Evolutionary conservation across 2,888 invertebrate species (phyloP), one percentile per base, ranked within the genome.

Genomic region (Caenorhabditis angaria): DNA sequence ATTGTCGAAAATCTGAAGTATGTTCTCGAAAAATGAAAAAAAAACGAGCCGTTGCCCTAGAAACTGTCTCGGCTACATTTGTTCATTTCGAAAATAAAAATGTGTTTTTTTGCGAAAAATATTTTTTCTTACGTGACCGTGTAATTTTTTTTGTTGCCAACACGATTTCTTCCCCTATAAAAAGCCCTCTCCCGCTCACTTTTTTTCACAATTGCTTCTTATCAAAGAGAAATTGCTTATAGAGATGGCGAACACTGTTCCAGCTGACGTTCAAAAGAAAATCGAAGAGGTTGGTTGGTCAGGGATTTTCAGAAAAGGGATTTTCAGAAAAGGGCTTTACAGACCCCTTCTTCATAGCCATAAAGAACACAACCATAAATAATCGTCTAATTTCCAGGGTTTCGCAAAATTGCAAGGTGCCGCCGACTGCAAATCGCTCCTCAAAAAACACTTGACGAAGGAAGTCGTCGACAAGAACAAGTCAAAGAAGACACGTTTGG

Each of bases 381-480:
- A 2, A 14, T n/a, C n/a, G n/a, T n/a, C n/a, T n/a, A n/a, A n/a
- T n/a, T 41, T 41, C 10, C 41, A 41, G 41, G 77, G 74, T 24
- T 79, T 29, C 69, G 64, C 70, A 12, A 81, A 67, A 35, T 76
- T 80, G n/a, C 71, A 77, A 61, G 75, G 48, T 55, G 61, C 77
- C 53, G 64, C 69, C 14, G 93, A 94, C 90, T 95, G 94, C 89
- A 94, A 95, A 90, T 95, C 95, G 76, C 91, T 97, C 90, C 91
- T 97, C 91, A 96, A 95, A 91, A 95, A 96, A 90, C 93, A 93
- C 91, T 92, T 96, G 87, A 93, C 94, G 88, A 92, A 92, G 90
- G 94, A 94, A 88, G 90, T 76, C 18, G 66, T 77, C 27, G 71
- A 68, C 55, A 65, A 63, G 94, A 95, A 88, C 92, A 91, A 87